phyloP scores from a whole-genome alignment of 2,888 invertebrate species.

The Pseudococcus longispinus region DNA sequence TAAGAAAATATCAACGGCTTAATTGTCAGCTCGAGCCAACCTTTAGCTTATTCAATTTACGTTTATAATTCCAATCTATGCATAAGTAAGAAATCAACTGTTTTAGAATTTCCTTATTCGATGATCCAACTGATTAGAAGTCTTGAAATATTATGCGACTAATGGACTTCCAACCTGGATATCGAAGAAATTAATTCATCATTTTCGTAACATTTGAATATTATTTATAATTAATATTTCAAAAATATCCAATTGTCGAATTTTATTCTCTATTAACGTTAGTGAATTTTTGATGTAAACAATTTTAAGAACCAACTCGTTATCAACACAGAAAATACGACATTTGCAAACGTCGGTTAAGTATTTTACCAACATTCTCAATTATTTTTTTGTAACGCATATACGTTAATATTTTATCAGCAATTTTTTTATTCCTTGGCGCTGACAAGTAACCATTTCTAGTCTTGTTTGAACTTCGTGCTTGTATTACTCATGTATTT shows the following conservation, averaged over 20 bases:
- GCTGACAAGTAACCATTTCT: background rate
- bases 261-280: background rate
- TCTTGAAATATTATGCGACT: no score
- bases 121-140: background rate
- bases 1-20: background rate
- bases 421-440: background rate
- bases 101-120: background rate
- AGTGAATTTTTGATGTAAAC: background rate
- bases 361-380: background rate
- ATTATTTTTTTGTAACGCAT: background rate
- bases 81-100: background rate
- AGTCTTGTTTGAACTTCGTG: slow-evolving; percentile 19
- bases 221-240: no score
- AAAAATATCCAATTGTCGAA: background rate
- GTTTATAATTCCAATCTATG: background rate
- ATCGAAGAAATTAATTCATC: background rate
- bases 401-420: background rate
- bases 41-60: background rate
- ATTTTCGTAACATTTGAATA: background rate
- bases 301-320: no score
- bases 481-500: background rate
- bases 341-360: no score
- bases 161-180: no score
- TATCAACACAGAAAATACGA: no score
- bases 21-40: background rate